phyloP scores from a whole-genome alignment of 2,888 invertebrate species.

The Agrochola lychnidis region DNA sequence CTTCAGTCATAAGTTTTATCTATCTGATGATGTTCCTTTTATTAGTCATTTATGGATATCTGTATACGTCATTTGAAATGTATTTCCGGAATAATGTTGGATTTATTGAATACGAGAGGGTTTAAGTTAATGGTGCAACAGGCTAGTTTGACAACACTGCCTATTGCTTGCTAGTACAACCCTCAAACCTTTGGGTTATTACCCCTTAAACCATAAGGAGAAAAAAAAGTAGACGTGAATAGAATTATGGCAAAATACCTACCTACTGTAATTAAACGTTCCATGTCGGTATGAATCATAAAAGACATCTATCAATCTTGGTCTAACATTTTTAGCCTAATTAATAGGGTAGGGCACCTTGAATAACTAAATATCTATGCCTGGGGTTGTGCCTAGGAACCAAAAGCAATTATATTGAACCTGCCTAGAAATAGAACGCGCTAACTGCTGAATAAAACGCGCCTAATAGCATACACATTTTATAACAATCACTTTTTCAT shows the following conservation, averaged over 20 bases:
- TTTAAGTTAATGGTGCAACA: neutral
- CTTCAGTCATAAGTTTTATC: constrained; percentile 18
- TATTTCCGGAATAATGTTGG: neutral
- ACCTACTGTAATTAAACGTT: constrained; percentile 2
- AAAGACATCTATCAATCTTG: neutral
- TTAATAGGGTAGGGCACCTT: neutral
- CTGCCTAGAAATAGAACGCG: no score
- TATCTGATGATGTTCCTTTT: neutral
- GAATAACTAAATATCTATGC: neutral
- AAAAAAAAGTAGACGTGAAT: neutral
- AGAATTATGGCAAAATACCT: neutral
- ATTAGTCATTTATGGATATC: neutral
- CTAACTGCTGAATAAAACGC: neutral
- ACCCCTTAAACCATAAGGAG: no score
- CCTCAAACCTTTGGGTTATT: neutral
- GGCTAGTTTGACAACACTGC: neutral
- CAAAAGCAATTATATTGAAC: neutral
- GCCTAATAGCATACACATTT: neutral
- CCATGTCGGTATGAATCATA: neutral
- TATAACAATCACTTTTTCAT: neutral
- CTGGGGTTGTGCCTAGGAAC: neutral
- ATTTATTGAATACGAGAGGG: neutral
- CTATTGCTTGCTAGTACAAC: neutral
- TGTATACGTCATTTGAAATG: neutral
- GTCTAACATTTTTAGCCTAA: neutral